Conservation (phyloP, 2,113 vertebrate species). For the Bombycilla garrulus region DNA sequence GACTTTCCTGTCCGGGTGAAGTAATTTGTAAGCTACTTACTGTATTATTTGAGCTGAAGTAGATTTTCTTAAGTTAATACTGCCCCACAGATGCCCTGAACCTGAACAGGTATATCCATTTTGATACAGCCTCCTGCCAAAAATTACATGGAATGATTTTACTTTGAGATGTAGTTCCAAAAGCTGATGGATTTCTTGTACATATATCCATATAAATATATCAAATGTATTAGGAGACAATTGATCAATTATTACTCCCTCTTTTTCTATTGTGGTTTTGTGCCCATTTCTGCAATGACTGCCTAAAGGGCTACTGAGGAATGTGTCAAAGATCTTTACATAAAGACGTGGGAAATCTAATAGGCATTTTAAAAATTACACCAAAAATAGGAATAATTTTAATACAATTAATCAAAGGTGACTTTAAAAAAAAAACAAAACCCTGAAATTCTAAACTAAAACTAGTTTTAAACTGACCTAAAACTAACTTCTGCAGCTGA, state of each 20-base stretch:
- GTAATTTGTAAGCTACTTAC: background rate
- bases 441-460: background rate
- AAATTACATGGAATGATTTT: background rate
- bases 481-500: background rate
- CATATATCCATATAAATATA: background rate
- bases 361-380: background rate
- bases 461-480: background rate
- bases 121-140: background rate
- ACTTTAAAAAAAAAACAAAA: background rate
- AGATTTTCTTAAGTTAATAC: background rate
- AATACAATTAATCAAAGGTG: background rate
- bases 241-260: background rate
- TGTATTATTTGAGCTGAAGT: background rate
- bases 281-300: background rate
- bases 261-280: background rate
- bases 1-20: background rate
- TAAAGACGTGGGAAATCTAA: background rate
- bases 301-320: background rate
- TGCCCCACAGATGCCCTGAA: background rate
- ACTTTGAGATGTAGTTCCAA: background rate
- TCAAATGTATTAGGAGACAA: background rate
- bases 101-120: background rate
- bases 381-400: background rate
- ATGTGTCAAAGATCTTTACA: background rate
- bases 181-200: background rate